phyloP scores from a whole-genome alignment of 2,113 vertebrate genomes.

The Trogon surrucura region DNA sequence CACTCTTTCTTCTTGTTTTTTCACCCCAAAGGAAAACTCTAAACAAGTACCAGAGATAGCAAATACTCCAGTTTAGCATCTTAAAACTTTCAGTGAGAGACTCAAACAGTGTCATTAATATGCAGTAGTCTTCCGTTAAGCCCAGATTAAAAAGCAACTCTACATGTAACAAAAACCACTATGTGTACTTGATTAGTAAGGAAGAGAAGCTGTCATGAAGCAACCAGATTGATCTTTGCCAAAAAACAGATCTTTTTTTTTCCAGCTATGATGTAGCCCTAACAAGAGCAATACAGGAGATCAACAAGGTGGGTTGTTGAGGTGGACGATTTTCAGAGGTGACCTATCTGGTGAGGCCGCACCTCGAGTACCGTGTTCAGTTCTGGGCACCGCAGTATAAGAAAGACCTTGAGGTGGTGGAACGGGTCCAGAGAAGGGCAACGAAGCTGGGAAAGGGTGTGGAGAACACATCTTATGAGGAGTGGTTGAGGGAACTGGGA shows the following conservation, averaged over 20 bases:
- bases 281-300: neutral
- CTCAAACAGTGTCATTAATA: neutral
- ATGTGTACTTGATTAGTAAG: neutral
- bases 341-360: neutral
- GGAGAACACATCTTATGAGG: no score
- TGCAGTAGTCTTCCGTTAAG: neutral
- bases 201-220: neutral
- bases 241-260: neutral
- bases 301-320: neutral
- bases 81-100: neutral
- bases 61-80: neutral
- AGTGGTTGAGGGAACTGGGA: no score
- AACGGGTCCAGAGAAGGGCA: no score
- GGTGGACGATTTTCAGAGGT: neutral
- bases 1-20: neutral
- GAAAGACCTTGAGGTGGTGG: no score
- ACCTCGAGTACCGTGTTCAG: no score
- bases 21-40: constrained; percentile 25
- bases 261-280: neutral
- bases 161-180: neutral
- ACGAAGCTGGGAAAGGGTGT: no score
- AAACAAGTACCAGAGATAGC: neutral
- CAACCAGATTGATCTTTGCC: neutral
- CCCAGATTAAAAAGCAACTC: neutral
- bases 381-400: no score